Evolutionary conservation across 2,797 vertebrate species (phyloP), one percentile per base, ranked within the genome.

Genomic region (Myotis planiceps): DNA sequence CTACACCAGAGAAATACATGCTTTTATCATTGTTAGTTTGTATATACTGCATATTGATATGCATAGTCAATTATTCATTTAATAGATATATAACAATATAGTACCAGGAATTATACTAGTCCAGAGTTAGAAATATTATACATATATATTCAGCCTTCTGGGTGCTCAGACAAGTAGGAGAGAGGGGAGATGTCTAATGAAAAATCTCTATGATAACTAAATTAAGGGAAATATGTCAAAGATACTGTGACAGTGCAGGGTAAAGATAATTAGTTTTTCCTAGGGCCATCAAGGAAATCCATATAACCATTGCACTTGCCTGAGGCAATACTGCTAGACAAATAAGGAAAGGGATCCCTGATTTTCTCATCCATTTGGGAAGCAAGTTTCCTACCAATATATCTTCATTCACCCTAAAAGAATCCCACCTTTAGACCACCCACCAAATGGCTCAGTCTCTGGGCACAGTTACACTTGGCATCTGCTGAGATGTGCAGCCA

Each of bases 401-500:
- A 16, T 93, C 47, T 95, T 76, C 74, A 60, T 69, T 96, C 66
- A 85, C 91, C 63, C 89, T 80, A 82, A 91, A 96, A 75, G 47
- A 87, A 75, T 18, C 81, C 25, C 68, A 87, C 69, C 78, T 75
- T 94, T 60, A 79, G 93, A 96, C 92, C 87, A 97, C 87, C 87
- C 91, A 92, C 74, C 42, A 93, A 95, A 94, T 63, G 65, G 18
- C 88, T 92, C 53, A 92, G 68, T 96, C 81, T 92, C 95, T 92
- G 93, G 94, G 65, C 79, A 85, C 21, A 47, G 51, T 93, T 88
- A 94, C 80, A 71, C 86, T 96, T 94, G 93, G 91, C 97, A 93
- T 90, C 95, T 90, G 94, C 76, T 75, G 63, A 95, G 94, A 95
- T 94, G 53, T 87, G 63, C 32, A 34, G 81, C 53, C 42, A 97